These are phyloP conservation scores for Tenthredo mesomela DNA, from an alignment of 2,888 invertebrate genomes.

Conservation along the genomic window DNA sequence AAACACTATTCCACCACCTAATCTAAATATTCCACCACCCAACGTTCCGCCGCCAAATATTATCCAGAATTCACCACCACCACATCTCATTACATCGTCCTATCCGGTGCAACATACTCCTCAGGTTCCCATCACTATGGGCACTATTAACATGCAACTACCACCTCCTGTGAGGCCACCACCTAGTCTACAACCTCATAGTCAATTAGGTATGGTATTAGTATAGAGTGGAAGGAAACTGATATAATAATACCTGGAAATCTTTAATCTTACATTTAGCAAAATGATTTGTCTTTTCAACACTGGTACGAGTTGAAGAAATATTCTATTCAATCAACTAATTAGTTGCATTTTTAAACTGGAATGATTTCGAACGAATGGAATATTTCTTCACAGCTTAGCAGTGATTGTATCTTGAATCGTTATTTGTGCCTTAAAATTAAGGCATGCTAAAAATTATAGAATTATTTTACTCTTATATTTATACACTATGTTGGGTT, in stretches of 20 bases:
- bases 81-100: constrained; percentile 66
- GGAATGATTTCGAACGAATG: neutral
- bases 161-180: constrained; percentile 71
- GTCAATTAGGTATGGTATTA: constrained; percentile 69
- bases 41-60: constrained; percentile 70
- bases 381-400: too few relatives aligned
- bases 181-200: constrained; percentile 64
- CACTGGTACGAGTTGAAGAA: neutral
- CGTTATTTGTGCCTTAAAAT: neutral
- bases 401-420: too few relatives aligned
- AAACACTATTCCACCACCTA: constrained; percentile 72
- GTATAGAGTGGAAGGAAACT: neutral
- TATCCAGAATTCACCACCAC: constrained; percentile 66
- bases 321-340: neutral
- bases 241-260: neutral
- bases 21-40: constrained; percentile 78
- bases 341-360: neutral
- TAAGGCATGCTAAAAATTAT: neutral
- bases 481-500: constrained; percentile 8
- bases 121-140: constrained; percentile 69
- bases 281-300: neutral
- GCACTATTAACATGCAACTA: constrained; percentile 71
- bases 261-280: neutral
- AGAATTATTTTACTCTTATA: neutral
- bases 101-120: constrained; percentile 68